phyloP scores from a whole-genome alignment of 2,888 invertebrate genomes.

The Noctua comes region DNA sequence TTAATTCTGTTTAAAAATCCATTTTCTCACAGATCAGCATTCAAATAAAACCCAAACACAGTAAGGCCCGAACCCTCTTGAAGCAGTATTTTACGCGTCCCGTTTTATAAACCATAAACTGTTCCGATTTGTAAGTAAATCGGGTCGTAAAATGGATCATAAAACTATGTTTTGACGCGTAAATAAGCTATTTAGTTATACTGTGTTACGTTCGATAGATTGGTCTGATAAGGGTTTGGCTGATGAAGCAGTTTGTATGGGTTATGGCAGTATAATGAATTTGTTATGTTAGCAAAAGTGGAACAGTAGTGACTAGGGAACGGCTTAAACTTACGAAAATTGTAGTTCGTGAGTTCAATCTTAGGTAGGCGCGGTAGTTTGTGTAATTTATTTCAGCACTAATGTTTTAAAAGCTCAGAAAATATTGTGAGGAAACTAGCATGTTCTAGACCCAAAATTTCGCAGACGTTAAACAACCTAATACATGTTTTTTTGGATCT shows the following conservation, averaged over 20 bases:
- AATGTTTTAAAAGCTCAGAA: neutral
- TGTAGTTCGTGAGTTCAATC: neutral
- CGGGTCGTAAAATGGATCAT: slow-evolving; percentile 72
- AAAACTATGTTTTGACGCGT: slow-evolving; percentile 67
- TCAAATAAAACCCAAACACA: slow-evolving; percentile 44
- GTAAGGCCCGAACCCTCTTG: slow-evolving; percentile 31
- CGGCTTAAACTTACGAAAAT: neutral
- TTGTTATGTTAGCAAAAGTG: neutral
- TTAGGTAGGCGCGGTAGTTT: neutral
- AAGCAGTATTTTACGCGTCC: slow-evolving; percentile 55
- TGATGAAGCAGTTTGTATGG: neutral
- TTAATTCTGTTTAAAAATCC: neutral
- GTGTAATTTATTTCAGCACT: neutral
- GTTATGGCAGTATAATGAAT: neutral
- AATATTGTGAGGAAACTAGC: neutral
- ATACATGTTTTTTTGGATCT: neutral
- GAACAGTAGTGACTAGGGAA: neutral
- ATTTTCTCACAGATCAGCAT: slow-evolving; percentile 18
- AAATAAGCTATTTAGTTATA: slow-evolving; percentile 47
- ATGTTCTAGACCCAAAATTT: neutral
- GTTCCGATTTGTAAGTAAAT: slow-evolving; percentile 72
- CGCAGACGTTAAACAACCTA: neutral
- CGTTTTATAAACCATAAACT: slow-evolving; percentile 70
- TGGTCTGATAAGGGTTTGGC: slow-evolving; percentile 19
- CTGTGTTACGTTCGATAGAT: slow-evolving; percentile 28